Evolutionary conservation across 1,140 invertebrate species (phyloP).

Genomic region (Chrysopa pallens): DNA sequence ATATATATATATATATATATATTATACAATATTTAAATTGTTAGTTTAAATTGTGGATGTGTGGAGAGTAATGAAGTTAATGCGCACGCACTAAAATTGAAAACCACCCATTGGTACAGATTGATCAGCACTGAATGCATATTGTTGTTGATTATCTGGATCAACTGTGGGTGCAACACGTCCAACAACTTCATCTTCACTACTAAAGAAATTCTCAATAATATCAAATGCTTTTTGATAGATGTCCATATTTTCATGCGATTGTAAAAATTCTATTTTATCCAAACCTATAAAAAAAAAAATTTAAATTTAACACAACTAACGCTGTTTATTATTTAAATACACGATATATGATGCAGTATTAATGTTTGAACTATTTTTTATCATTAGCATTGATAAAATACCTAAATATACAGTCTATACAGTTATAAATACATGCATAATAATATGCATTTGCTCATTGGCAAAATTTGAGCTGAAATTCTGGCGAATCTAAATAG

Average conservation of each 20-base stretch:
- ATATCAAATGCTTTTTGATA: slow-evolving; percentile 94
- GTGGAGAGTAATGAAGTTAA: too few relatives aligned
- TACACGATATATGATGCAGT: neutral
- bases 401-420: too few relatives aligned
- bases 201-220: slow-evolving; percentile 87
- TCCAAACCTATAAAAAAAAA: slow-evolving; percentile 58
- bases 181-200: slow-evolving; percentile 69
- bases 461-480: too few relatives aligned
- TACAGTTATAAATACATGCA: too few relatives aligned
- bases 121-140: slow-evolving; percentile 52
- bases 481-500: too few relatives aligned
- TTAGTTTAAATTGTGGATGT: too few relatives aligned
- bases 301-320: slow-evolving; percentile 4
- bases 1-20: too few relatives aligned
- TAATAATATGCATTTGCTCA: too few relatives aligned
- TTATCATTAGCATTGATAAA: too few relatives aligned
- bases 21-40: too few relatives aligned
- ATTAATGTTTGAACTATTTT: too few relatives aligned
- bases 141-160: slow-evolving; percentile 54
- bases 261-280: slow-evolving; percentile 94
- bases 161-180: slow-evolving; percentile 63
- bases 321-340: neutral
- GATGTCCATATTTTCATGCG: slow-evolving; percentile 90
- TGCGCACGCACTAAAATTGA: slow-evolving; percentile 56
- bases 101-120: slow-evolving; percentile 59